Percentiles rank a stretch among this genome's conserved stretches.
These are phyloP conservation scores for Brachionus calyciflorus DNA, from an alignment of 1,140 invertebrate species.

Conservation along the genomic window DNA sequence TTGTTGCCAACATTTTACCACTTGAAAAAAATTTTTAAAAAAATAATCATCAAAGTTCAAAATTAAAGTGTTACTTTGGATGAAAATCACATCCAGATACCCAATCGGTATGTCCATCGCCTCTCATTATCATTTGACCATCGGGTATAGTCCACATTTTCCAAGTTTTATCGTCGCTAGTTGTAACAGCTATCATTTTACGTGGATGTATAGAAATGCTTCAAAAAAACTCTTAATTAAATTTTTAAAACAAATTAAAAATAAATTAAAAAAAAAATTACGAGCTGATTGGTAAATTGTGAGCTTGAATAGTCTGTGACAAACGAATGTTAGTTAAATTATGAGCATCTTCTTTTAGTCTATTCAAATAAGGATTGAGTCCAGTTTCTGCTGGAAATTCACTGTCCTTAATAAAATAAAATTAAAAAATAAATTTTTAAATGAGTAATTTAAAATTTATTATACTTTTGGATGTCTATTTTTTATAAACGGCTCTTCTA, in stretches of 20 bases:
- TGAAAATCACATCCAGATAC: slow-evolving; percentile 60
- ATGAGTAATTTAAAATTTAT: neutral
- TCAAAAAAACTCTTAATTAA: too few species aligned
- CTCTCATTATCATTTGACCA: slow-evolving; percentile 59
- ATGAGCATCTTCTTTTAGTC: slow-evolving; percentile 52
- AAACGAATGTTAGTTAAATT: slow-evolving; percentile 56
- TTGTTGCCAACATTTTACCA: slow-evolving; percentile 42
- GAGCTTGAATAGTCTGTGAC: slow-evolving; percentile 56
- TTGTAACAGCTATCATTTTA: slow-evolving; percentile 59
- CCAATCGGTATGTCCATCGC: slow-evolving; percentile 61
- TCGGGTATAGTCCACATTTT: slow-evolving; percentile 60
- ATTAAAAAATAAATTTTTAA: neutral
- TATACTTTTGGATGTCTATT: slow-evolving; percentile 56
- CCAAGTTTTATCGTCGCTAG: slow-evolving; percentile 61
- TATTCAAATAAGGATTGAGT: slow-evolving; percentile 56
- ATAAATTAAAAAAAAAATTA: slow-evolving; percentile 46
- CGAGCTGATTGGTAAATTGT: slow-evolving; percentile 58
- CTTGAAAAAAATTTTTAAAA: slow-evolving; percentile 1
- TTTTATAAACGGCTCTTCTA: slow-evolving; percentile 42
- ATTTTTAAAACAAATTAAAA: too few species aligned
- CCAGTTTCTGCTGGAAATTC: slow-evolving; percentile 58
- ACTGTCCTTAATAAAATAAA: slow-evolving; percentile 53
- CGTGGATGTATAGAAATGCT: slow-evolving; percentile 59
- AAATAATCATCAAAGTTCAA: neutral
- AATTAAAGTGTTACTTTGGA: slow-evolving; percentile 51